phyloP scores from a whole-genome alignment of 2,797 vertebrate species.

The Pseudotriccus pelzelni region DNA sequence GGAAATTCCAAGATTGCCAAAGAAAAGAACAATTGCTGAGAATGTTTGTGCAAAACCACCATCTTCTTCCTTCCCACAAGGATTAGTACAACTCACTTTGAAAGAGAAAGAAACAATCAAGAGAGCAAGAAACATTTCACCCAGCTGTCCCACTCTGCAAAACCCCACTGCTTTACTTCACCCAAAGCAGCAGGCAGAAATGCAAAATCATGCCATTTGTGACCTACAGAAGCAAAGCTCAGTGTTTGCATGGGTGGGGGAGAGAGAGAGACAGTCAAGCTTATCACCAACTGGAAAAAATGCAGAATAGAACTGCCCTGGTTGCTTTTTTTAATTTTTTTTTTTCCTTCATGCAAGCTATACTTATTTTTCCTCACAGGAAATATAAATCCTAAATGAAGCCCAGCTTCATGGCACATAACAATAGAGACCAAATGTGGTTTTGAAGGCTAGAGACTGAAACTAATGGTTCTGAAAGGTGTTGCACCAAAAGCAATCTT shows the following conservation, averaged over 20 bases:
- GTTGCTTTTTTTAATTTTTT: not conserved
- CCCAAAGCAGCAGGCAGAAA: conserved; percentile 27
- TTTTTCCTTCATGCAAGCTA: not conserved
- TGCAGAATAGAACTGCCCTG: not conserved
- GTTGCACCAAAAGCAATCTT: not conserved
- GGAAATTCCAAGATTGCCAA: conserved; percentile 60
- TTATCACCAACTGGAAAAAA: conserved; percentile 26
- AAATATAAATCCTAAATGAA: conserved; percentile 2
- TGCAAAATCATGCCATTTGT: conserved; percentile 54
- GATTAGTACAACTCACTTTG: conserved; percentile 48
- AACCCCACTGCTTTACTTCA: conserved; percentile 7
- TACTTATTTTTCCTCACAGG: not conserved
- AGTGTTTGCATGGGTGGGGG: conserved; percentile 21
- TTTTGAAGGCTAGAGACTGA: not conserved
- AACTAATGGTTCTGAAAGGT: not conserved
- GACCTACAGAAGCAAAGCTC: conserved; percentile 14
- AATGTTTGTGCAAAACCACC: conserved; percentile 28
- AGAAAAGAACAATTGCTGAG: conserved; percentile 17
- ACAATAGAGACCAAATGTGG: not conserved
- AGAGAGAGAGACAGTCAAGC: not conserved
- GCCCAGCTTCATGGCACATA: not conserved
- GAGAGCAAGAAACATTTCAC: conserved; percentile 5
- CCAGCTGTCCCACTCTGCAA: conserved; percentile 9
- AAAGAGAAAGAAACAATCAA: conserved; percentile 63
- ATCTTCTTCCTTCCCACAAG: conserved; percentile 25